Percentiles rank a stretch among this genome's conserved stretches.
Evolutionary conservation across 2,113 vertebrate genomes (phyloP).

Genomic region (Gobio gobio): DNA sequence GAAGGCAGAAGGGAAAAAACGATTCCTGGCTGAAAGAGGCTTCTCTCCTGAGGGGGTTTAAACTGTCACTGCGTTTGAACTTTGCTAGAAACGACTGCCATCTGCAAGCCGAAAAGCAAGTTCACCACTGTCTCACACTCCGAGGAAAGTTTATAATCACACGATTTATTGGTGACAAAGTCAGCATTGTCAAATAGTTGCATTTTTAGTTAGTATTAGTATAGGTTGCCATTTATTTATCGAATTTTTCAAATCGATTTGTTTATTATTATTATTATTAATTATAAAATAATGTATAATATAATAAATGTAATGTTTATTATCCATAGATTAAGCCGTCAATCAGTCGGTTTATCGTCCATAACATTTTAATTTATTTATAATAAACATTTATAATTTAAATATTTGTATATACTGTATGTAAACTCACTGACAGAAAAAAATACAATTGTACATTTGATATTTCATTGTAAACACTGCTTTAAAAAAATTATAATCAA

Average conservation of each 20-base stretch:
- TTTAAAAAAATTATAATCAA: background rate
- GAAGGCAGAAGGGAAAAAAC: conserved; percentile 30
- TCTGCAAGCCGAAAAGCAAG: conserved; percentile 9
- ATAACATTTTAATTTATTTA: background rate
- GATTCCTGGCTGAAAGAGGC: conserved; percentile 40
- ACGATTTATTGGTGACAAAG: background rate
- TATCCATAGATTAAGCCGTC: background rate
- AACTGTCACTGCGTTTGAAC: conserved; percentile 37
- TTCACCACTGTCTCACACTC: conserved; percentile 2
- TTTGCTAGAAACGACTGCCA: conserved; percentile 26
- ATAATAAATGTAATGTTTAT: background rate
- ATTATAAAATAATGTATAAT: too few species aligned
- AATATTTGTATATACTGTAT: background rate
- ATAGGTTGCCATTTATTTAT: background rate
- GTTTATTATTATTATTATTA: too few species aligned
- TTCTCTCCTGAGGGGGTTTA: conserved; percentile 42
- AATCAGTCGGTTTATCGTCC: too few species aligned
- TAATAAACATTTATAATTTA: background rate
- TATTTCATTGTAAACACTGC: background rate
- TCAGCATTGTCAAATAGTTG: background rate
- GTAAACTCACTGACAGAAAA: too few species aligned
- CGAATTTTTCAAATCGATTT: accelerated
- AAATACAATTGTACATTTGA: background rate
- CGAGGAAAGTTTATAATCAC: background rate
- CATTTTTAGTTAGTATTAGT: background rate